Percentiles rank a stretch among this genome's conserved stretches.
Evolutionary conservation across 2,888 invertebrate genomes (phyloP).

Genomic region (Nephrocerus scutellatus): DNA sequence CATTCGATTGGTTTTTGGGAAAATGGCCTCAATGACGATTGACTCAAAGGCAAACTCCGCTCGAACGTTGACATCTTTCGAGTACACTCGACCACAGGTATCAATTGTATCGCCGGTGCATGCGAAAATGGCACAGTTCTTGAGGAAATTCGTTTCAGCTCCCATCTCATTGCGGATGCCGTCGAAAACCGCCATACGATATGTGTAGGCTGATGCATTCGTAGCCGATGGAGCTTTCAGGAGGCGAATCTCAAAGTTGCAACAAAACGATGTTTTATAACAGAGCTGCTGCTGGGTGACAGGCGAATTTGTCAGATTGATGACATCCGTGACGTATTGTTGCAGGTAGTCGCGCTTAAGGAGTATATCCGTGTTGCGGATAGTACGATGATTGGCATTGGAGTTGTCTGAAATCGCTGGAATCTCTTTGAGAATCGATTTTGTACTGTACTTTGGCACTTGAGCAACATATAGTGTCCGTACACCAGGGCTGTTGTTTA

Average conservation of each 20-base stretch:
- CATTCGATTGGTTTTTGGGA: conserved; percentile 24
- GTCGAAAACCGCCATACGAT: conserved; percentile 47
- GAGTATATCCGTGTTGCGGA: conserved; percentile 7
- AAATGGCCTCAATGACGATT: conserved; percentile 28
- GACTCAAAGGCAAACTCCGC: conserved; percentile 25
- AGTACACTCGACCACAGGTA: conserved; percentile 31
- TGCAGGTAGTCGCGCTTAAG: conserved; percentile 34
- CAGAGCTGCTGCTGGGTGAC: conserved; percentile 16
- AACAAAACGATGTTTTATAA: conserved; percentile 28
- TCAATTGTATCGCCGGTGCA: conserved; percentile 36
- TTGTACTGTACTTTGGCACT: conserved; percentile 30
- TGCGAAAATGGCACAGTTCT: conserved; percentile 49
- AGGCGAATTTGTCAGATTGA: conserved; percentile 15
- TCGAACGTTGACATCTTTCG: conserved; percentile 6
- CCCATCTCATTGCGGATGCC: conserved; percentile 46
- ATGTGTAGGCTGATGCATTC: conserved; percentile 33
- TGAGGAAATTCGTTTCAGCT: conserved; percentile 44
- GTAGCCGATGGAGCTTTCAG: not conserved
- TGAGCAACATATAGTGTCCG: conserved; percentile 32
- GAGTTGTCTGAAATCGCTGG: conserved; percentile 10
- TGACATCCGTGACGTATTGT: conserved; percentile 22
- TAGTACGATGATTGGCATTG: not conserved
- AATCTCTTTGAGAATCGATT: not conserved
- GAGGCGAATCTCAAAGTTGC: conserved; percentile 31
- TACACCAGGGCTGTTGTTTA: conserved; percentile 24